Conservation (phyloP, 2,113 vertebrate species). For the Prionailurus bengalensis region DNA sequence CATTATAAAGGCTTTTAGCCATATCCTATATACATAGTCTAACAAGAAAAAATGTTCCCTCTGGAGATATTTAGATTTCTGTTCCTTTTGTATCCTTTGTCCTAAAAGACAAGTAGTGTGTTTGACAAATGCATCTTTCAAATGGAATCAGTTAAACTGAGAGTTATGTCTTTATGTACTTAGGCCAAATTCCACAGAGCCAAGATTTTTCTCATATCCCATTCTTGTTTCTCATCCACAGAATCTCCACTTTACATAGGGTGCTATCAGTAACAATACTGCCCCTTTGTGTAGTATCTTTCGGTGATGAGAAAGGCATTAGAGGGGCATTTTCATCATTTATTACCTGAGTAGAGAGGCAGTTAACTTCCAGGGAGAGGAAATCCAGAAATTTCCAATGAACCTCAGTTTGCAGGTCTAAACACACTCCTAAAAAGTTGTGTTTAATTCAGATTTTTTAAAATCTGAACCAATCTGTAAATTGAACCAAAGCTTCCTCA, state of each 20-base stretch:
- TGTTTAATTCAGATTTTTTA: neutral
- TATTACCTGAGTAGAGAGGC: neutral
- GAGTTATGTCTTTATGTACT: conserved; percentile 28
- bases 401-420: neutral
- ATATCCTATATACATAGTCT: conserved; percentile 19
- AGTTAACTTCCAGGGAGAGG: neutral
- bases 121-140: conserved; percentile 66
- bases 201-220: neutral
- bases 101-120: conserved; percentile 49
- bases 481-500: neutral
- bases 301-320: neutral
- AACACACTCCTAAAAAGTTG: neutral
- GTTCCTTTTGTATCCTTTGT: conserved; percentile 57
- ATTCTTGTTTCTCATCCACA: neutral
- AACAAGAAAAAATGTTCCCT: conserved; percentile 68
- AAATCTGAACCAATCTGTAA: neutral
- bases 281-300: neutral
- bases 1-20: conserved; percentile 72
- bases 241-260: neutral
- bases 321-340: neutral
- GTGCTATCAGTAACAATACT: neutral
- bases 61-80: conserved; percentile 57
- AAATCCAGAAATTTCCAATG: neutral
- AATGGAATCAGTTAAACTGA: conserved; percentile 13
- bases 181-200: conserved; percentile 25